Evolutionary conservation across 2,797 vertebrate species (phyloP).

Genomic region (Scyliorhinus canicula): DNA sequence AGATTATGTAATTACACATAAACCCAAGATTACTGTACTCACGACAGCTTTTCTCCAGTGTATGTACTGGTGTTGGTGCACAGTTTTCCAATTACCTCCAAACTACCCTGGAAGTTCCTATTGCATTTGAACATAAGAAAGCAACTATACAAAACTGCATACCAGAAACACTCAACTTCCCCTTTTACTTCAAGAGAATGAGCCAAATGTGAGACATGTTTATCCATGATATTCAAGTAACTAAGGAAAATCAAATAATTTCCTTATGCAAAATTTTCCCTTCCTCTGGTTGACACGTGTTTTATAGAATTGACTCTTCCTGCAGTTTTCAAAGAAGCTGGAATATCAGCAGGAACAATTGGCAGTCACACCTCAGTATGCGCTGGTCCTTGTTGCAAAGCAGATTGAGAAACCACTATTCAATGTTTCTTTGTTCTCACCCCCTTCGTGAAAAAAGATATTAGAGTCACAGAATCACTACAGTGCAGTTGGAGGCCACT

Average conservation of each 20-base stretch:
- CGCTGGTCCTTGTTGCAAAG: slow-evolving; percentile 20
- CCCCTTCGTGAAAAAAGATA: too few species aligned
- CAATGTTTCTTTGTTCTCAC: background rate
- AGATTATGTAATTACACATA: background rate
- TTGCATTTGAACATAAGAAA: background rate
- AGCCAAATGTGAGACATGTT: background rate
- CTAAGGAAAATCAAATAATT: slow-evolving; percentile 30
- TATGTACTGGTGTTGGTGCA: background rate
- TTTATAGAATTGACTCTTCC: slow-evolving; percentile 8
- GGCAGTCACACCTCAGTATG: slow-evolving; percentile 40
- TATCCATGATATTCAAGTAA: background rate
- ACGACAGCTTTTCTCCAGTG: background rate
- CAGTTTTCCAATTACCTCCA: background rate
- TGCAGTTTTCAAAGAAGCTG: slow-evolving; percentile 5
- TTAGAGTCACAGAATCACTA: too few species aligned
- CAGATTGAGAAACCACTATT: slow-evolving; percentile 2
- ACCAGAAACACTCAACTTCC: background rate
- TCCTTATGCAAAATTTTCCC: slow-evolving; percentile 13
- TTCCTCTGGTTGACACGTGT: background rate
- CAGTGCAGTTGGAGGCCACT: too few species aligned
- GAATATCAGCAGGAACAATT: slow-evolving; percentile 4
- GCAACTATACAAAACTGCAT: background rate
- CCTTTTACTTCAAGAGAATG: background rate
- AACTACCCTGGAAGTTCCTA: background rate
- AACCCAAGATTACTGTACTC: background rate